phyloP scores from a whole-genome alignment of 2,888 invertebrate genomes.

The Pseudoips prasinana region DNA sequence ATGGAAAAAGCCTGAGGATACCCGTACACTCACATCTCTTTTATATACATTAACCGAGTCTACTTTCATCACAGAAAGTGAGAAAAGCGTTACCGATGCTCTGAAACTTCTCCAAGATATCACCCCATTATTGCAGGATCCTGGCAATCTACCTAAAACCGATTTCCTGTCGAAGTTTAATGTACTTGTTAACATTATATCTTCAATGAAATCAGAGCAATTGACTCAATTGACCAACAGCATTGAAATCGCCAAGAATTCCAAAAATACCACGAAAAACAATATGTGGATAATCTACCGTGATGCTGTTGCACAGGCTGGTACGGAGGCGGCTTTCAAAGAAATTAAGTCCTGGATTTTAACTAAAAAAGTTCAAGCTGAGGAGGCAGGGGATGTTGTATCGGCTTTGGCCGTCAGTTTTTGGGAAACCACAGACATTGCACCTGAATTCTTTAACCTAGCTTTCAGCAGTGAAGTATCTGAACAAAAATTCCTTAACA shows the following conservation, averaged over 20 bases:
- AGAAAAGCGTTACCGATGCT: slow-evolving; percentile 63
- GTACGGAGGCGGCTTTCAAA: slow-evolving; percentile 85
- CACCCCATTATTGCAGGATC: slow-evolving; percentile 79
- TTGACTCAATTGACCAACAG: slow-evolving; percentile 75
- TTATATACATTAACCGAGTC: slow-evolving; percentile 72
- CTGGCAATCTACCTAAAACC: slow-evolving; percentile 77
- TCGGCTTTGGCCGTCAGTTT: slow-evolving; percentile 73
- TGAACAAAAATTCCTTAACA: slow-evolving; percentile 75
- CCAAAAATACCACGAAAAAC: slow-evolving; percentile 57
- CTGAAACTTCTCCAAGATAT: slow-evolving; percentile 79
- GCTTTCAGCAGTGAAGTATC: slow-evolving; percentile 74
- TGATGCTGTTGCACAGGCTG: slow-evolving; percentile 85
- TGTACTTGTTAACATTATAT: slow-evolving; percentile 78
- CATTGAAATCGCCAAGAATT: slow-evolving; percentile 65
- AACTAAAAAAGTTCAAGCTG: slow-evolving; percentile 71
- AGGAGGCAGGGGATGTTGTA: slow-evolving; percentile 83
- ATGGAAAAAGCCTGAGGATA: slow-evolving; percentile 61
- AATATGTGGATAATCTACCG: slow-evolving; percentile 83
- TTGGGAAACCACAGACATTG: background rate
- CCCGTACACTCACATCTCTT: slow-evolving; percentile 73
- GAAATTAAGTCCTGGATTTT: slow-evolving; percentile 83
- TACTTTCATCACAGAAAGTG: slow-evolving; percentile 19
- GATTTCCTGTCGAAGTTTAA: slow-evolving; percentile 84
- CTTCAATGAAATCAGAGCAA: slow-evolving; percentile 83
- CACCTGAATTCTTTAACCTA: slow-evolving; percentile 79